Evolutionary conservation across 2,797 vertebrate genomes (phyloP), one percentile per base, ranked within the genome.

Genomic region (Pagetopsis macropterus): DNA sequence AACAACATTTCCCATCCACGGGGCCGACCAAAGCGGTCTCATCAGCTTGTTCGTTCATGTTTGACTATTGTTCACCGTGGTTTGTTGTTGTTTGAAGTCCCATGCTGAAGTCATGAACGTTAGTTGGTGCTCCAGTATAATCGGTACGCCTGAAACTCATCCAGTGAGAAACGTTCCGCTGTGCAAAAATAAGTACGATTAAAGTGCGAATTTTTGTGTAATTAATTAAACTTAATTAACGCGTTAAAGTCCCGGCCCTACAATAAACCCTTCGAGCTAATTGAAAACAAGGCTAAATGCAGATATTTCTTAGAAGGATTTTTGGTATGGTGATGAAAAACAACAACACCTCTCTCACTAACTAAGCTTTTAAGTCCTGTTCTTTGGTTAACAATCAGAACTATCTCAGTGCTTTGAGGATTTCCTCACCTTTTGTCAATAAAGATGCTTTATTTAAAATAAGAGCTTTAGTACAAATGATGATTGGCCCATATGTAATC

Each of bases 281-380:
- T 2, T 5, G 7, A 6, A 37, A 37, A 37, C 33, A 4, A 4
- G 21, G n/a, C 50, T 48, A 51, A 33, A 65, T 10, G 4, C 43
- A 50, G 45, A 66, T 56, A 9, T 52, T 16, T 51, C 1, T 46
- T 14, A 44, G 40, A 31, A 21, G 43, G 64, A 56, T 59, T 74
- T 63, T 54, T 75, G 64, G 46, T 76, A 43, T 50, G 21, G 23
- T 0, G 57, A 33, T 44, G 15, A 21, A 70, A 41, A 81, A 76
- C 51, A 66, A 86, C 75, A 83, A 68, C 50, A 54, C 31, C 54
- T 46, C 61, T 54, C 37, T 48, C 64, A 3, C 59, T 58, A 41
- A 59, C 55, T 81, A 78, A 90, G 79, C 86, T 78, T 68, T 85
- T 91, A 85, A 86, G 67, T 78, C 72, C 48, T 27, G 52, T 57